A percentile compares a stretch with the other conserved stretches of the same genome.
These are phyloP conservation scores for Heliornis fulica DNA, from an alignment of 2,113 vertebrate species.

Conservation along the genomic window DNA sequence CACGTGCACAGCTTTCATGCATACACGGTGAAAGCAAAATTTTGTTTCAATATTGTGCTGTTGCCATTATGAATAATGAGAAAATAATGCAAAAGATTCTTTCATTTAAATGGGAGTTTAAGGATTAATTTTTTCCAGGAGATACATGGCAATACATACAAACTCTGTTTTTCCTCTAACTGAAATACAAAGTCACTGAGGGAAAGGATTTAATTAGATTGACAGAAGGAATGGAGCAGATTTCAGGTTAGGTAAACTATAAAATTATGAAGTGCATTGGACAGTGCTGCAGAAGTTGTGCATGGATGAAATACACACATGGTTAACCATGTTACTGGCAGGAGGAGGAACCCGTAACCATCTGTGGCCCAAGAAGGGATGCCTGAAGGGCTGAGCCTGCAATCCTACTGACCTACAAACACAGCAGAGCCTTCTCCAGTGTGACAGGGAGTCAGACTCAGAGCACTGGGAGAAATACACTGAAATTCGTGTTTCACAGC, in stretches of 20 bases:
- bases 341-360: not conserved
- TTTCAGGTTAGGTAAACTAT: not conserved
- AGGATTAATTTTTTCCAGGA: not conserved
- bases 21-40: not conserved
- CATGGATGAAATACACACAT: not conserved
- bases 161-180: not conserved
- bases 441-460: not conserved
- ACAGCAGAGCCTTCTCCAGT: not conserved
- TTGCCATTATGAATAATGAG: not conserved
- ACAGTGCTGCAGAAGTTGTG: not conserved
- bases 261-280: not conserved
- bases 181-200: not conserved
- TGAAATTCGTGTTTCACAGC: not conserved
- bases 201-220: not conserved
- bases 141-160: not conserved
- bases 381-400: not conserved
- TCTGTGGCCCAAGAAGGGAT: not conserved
- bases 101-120: not conserved
- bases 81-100: not conserved
- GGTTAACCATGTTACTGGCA: not conserved
- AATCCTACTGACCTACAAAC: not conserved
- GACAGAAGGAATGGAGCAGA: not conserved
- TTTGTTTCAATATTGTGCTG: not conserved
- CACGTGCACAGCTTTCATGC: not conserved
- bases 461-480: not conserved